Evolutionary conservation across 2,113 vertebrate species (phyloP).

Genomic region (Ptilonorhynchus violaceus): DNA sequence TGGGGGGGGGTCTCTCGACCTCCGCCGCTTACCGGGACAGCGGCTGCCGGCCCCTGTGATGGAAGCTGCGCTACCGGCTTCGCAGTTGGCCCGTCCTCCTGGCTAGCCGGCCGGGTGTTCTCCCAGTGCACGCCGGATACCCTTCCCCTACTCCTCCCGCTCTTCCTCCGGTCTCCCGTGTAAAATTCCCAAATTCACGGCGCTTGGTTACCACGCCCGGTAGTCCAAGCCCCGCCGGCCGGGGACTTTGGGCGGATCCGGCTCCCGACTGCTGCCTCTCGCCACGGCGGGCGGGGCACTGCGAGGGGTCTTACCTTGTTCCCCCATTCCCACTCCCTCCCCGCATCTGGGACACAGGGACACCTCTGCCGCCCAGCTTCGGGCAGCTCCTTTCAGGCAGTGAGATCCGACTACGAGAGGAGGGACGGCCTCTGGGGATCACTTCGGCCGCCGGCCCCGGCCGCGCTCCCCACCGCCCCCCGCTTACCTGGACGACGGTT

Average conservation of each 20-base stretch:
- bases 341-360: no score
- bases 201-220: fast-evolving
- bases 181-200: background rate
- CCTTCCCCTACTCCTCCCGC: no score
- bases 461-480: background rate
- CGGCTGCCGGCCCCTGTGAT: background rate
- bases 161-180: background rate
- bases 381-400: background rate
- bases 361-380: background rate
- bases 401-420: background rate
- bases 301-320: background rate
- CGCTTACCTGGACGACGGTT: slow-evolving; percentile 5
- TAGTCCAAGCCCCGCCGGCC: background rate
- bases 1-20: background rate
- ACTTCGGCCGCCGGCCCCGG: no score
- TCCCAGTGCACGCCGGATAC: background rate
- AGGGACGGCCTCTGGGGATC: background rate
- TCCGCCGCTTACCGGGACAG: background rate
- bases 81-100: background rate
- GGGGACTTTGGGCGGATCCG: background rate
- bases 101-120: background rate
- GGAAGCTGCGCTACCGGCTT: background rate
- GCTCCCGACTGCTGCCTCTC: background rate
- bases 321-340: fast-evolving
- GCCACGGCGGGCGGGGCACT: background rate